Base-by-base conservation (phyloP, 2,888 invertebrate genomes). In the Lasiommata megera region DNA sequence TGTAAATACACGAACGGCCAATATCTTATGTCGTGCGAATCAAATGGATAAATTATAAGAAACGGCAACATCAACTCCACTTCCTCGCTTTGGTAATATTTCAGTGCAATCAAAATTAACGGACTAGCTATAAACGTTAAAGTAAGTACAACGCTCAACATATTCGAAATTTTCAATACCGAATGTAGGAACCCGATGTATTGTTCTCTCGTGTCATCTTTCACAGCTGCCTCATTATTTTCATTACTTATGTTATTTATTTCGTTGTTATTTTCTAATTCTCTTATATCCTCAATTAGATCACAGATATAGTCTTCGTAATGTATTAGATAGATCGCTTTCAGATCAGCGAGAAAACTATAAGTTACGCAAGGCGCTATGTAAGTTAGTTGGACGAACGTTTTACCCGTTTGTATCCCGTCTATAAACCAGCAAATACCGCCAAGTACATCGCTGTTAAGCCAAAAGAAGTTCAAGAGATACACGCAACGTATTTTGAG, bases 1-100 rank as follows among this genome's bases (percentile, higher is more conserved):
- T 76, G 77, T 5, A 81, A 9, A 60, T 80, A 85, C 1, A 79
- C 73, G 51, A 74, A 73, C 0, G 84, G 85, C 75, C 77, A 86
- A 47, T 73, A 70, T 37, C 60, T 73, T 0, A 76, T 58, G 38
- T 78, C 71, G 31, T 69, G 74, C 8, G 76, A 58, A 65, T 85
- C 72, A 52, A 87, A 83, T 0, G 85, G 86, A 71, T 84, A 87
- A n/a, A 72, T 43, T 16, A 79, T 66, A 0, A 75, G 56, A 58
- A 82, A 80, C 0, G 84, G 85, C 14, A 84, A 51, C 12, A 74
- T 36, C 14, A 79, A 61, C 6, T 77, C 70, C 0, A 81, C 6
- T 43, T 77, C 67, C 1, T 70, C 68, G 0, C 73, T 76, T 14
- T 68, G 67, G 8, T 60, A 64, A 67, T 82, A 87, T 6, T 74